A percentile compares a stretch with the other conserved stretches of the same genome.
phyloP scores from a whole-genome alignment of 2,888 invertebrate genomes.

The Ischnus inquisitorius region DNA sequence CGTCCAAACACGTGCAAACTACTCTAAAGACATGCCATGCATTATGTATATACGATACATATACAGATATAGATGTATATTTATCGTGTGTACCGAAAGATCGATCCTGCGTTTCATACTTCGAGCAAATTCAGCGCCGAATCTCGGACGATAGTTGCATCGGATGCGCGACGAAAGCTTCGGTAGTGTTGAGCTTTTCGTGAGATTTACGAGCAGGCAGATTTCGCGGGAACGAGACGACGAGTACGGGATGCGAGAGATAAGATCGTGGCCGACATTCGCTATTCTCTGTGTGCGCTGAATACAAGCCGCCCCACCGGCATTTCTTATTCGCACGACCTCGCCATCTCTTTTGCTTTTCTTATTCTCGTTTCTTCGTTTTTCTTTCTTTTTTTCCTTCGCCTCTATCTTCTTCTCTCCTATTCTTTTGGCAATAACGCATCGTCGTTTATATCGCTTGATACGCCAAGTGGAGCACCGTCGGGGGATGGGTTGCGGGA shows the following conservation, averaged over 20 bases:
- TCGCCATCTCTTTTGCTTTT: conserved; percentile 63
- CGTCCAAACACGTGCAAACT: conserved; percentile 10
- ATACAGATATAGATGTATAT: neutral
- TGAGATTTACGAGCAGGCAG: conserved; percentile 57
- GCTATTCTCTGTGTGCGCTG: conserved; percentile 7
- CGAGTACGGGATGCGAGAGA: conserved; percentile 50
- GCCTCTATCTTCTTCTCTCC: neutral
- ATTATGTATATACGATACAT: neutral
- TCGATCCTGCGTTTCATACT: conserved; percentile 5
- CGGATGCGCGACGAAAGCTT: conserved; percentile 37
- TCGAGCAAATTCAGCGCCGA: conserved; percentile 7
- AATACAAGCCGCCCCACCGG: conserved; percentile 3
- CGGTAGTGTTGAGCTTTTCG: conserved; percentile 32
- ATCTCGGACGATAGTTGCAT: conserved; percentile 23
- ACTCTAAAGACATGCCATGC: conserved; percentile 2
- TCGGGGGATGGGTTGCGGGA: no score
- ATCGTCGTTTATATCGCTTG: conserved; percentile 65
- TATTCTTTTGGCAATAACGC: conserved; percentile 62
- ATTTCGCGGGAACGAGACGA: conserved; percentile 60
- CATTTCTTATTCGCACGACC: conserved; percentile 59
- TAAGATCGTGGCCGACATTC: conserved; percentile 46
- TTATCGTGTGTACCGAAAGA: neutral
- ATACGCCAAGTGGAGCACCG: conserved; percentile 65
- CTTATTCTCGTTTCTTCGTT: conserved; percentile 36
- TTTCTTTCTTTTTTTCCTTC: conserved; percentile 36